Evolutionary conservation across 1,140 invertebrate genomes (phyloP), one percentile per base, ranked within the genome.

Genomic region (Brachionus plicatilis): DNA sequence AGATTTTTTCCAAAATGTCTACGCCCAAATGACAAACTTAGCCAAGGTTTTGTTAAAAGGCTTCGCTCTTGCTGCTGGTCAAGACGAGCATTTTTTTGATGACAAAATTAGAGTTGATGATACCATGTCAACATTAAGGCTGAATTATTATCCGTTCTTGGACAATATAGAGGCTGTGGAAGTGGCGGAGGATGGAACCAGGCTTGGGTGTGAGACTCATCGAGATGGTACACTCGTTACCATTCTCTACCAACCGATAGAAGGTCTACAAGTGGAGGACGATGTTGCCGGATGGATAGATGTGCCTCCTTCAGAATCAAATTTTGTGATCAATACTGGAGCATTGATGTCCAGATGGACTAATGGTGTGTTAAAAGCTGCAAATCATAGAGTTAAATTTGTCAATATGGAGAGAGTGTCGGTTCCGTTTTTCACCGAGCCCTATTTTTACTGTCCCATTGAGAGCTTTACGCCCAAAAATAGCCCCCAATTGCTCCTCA

Each of bases 311-410:
- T 50, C 45, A 1, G 20, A 50, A 2, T 29, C 12, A 14, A 27
- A 50, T 29, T 78, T 78, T 29, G 75, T 78, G 20, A 53, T 78
- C 9, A 78, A 78, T 20, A 78, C 75, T 12, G 75, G 75, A 1
- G 50, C 24, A n/a, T 50, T 24, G 20, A 50, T 78, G 45, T 33
- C 43, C 24, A n/a, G 45, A 9, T 78, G 75, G 75, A 78, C 75
- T 5, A 78, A 78, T 78, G 47, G 29, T 6, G 20, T 50, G 43
- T 78, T 29, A 4, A 50, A 53, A 33, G 75, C 75, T 9, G 45
- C 45, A 2, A 78, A 78, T 33, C 75, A 78, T 78, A n/a, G 75
- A 14, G 75, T 78, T 1, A 78, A 78, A 37, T 78, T 78, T 50
- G 24, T 78, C 1, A 78, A 78, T 50, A 50, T 6, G 24, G 75